Base-by-base conservation (phyloP, 2,888 invertebrate genomes). In the Sinelater perroti region DNA sequence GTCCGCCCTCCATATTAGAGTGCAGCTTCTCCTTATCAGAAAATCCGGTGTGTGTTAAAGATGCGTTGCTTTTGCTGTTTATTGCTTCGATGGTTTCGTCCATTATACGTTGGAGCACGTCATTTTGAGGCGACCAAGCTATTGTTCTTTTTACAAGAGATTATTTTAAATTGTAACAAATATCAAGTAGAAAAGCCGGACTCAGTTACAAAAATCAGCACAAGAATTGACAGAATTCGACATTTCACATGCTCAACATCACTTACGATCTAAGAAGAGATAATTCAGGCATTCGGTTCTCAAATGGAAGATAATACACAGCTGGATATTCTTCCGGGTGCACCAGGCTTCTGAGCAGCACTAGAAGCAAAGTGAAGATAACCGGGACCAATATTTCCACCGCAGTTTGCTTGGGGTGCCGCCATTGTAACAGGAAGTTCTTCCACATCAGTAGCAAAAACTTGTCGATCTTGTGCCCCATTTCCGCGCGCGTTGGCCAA, bases 381-480 rank as follows among this genome's bases (percentile, higher is more conserved):
- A 86, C 83, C 0, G 90, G 90, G 24, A 87, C 72, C 0, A 87
- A 52, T 11, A 93, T 75, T 74, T 91, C 91, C 28, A 86, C 72
- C 0, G 81, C 38, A 0, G 91, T 87, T 72, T 89, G 87, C 30
- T 83, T 62, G 45, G 84, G 85, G 73, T 88, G 88, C 60, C 90
- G 80, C 80, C 84, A 86, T 79, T 91, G 90, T 40, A 91, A 82
- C 4, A 87, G 76, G 78, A 87, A 89, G 75, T 93, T 93, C 79
- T 93, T 93, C 92, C 92, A 93, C 75, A 90, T 81, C 60, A 93
- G 77, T 62, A 93, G 79, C 13, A 81, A 72, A 71, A 91, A 88
- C 74, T 87, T 68, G 31, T 61, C 54, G 17, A 53, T 35, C 17
- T 56, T 56, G 18, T 44, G 24, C 18, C 49, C 52, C 64, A 64